These are phyloP conservation scores for Crax fasciolata DNA, from an alignment of 2,797 vertebrate species.

Conservation along the genomic window DNA sequence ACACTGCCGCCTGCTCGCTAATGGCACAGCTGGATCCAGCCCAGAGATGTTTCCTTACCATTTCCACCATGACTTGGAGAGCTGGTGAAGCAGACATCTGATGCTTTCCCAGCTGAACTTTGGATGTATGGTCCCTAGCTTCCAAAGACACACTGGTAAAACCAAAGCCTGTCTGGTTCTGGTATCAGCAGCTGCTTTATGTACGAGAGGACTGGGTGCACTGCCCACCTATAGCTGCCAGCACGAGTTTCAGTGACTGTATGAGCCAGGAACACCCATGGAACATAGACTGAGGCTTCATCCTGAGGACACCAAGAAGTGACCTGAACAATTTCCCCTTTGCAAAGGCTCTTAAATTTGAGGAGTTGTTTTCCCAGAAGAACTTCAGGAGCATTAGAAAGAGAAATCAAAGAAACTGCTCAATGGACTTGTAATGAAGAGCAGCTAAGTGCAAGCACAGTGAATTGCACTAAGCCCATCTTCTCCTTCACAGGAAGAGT, in stretches of 20 bases:
- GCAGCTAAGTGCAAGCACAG: slow-evolving; percentile 21
- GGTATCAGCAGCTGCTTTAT: neutral
- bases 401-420: slow-evolving; percentile 21
- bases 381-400: neutral
- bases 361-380: neutral
- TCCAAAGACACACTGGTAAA: neutral
- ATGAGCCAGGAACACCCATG: neutral
- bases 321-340: neutral
- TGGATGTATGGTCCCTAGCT: neutral
- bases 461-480: slow-evolving; percentile 32
- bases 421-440: slow-evolving; percentile 40
- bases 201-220: neutral
- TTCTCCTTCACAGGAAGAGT: neutral
- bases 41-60: slow-evolving; percentile 26
- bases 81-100: neutral
- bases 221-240: neutral
- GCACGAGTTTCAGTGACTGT: neutral
- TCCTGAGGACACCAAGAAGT: neutral
- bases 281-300: neutral
- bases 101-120: neutral
- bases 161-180: neutral
- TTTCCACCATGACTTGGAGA: neutral
- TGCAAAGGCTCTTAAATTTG: neutral
- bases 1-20: slow-evolving; percentile 43
- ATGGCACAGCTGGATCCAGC: slow-evolving; percentile 48